Conservation (phyloP, 2,888 invertebrate species). For the Argyra leucocephala region DNA sequence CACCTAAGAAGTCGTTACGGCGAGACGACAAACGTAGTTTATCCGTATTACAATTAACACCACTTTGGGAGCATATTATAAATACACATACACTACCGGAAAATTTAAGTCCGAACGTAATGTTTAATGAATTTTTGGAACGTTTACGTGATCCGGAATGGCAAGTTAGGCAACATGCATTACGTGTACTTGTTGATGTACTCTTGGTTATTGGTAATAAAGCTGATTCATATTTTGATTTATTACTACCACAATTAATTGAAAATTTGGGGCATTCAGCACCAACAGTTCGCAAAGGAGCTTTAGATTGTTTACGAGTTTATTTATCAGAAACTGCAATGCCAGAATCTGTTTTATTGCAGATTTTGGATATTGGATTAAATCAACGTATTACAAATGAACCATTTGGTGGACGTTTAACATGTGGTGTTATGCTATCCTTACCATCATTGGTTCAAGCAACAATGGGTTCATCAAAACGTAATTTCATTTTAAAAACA, state of each 20-base stretch:
- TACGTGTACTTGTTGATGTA: conserved; percentile 68
- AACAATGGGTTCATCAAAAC: conserved; percentile 46
- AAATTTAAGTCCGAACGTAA: conserved; percentile 53
- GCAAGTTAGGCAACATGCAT: conserved; percentile 74
- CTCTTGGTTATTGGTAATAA: conserved; percentile 61
- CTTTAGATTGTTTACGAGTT: conserved; percentile 63
- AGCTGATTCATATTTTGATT: conserved; percentile 58
- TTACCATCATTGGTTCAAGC: conserved; percentile 54
- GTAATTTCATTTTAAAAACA: conserved; percentile 46
- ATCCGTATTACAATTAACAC: conserved; percentile 51
- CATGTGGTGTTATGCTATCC: conserved; percentile 57
- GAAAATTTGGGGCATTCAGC: conserved; percentile 71
- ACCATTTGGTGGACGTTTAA: conserved; percentile 49
- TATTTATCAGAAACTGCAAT: conserved; percentile 61
- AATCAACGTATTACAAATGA: conserved; percentile 46
- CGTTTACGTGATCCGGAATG: conserved; percentile 69
- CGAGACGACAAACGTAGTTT: conserved; percentile 13
- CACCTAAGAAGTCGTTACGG: conserved; percentile 18
- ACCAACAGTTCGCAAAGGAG: conserved; percentile 70
- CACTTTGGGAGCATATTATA: conserved; percentile 72
- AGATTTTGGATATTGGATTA: conserved; percentile 57
- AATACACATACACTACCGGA: conserved; percentile 63
- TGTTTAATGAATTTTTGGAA: conserved; percentile 62
- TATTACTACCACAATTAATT: conserved; percentile 57
- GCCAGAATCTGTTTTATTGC: conserved; percentile 56